Conservation (phyloP, 2,113 vertebrate genomes). For the Chrysemys picta region DNA sequence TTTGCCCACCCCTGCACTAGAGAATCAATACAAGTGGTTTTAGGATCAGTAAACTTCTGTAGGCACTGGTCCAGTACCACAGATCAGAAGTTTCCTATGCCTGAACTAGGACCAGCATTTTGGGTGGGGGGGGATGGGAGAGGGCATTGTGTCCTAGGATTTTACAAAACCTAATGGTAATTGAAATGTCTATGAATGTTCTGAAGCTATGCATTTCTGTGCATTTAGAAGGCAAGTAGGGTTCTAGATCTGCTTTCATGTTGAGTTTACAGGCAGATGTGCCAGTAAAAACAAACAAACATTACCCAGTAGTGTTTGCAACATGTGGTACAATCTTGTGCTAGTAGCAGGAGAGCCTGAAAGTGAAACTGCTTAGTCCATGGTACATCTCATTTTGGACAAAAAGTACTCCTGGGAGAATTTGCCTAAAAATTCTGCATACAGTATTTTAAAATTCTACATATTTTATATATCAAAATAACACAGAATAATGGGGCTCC, state of each 20-base stretch:
- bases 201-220: background rate
- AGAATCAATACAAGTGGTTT: background rate
- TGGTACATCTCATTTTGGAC: background rate
- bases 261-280: background rate
- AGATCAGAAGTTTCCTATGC: background rate
- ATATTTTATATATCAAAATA: too few relatives aligned
- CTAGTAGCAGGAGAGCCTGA: background rate
- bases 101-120: background rate
- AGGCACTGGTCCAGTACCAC: background rate
- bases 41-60: background rate
- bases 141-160: background rate
- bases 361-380: background rate
- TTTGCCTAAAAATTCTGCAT: too few relatives aligned
- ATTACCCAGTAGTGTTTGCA: background rate
- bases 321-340: background rate
- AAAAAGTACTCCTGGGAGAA: background rate
- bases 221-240: background rate
- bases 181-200: background rate
- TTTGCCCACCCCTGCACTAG: too few relatives aligned
- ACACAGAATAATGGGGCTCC: too few relatives aligned
- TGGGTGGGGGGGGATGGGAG: too few relatives aligned
- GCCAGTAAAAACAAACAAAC: background rate
- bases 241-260: background rate
- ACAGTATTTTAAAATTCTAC: too few relatives aligned
- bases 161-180: background rate